phyloP scores from a whole-genome alignment of 2,888 invertebrate genomes.

The Danaus chrysippus region DNA sequence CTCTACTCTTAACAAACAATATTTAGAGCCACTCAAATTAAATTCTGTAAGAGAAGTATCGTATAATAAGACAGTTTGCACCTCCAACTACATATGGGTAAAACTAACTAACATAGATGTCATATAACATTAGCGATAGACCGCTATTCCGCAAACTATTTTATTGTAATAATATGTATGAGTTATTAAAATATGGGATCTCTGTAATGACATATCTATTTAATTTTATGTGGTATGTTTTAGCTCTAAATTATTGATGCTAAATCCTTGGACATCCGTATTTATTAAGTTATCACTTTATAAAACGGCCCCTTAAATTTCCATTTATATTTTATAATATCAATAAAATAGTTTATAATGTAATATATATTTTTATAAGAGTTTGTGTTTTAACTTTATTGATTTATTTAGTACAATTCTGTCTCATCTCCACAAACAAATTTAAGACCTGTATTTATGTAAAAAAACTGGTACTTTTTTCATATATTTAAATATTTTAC shows the following conservation, averaged over 20 bases:
- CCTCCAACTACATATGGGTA: slow-evolving; percentile 14
- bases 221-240: slow-evolving; percentile 20
- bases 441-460: too few relatives aligned
- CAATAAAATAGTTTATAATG: too few relatives aligned
- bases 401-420: too few relatives aligned
- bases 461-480: too few relatives aligned
- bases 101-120: slow-evolving; percentile 23
- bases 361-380: too few relatives aligned
- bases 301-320: too few relatives aligned
- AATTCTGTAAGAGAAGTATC: background rate
- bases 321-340: background rate
- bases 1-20: background rate
- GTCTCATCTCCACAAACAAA: too few relatives aligned
- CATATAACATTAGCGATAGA: slow-evolving; percentile 19
- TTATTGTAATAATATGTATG: slow-evolving; percentile 33
- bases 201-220: slow-evolving; percentile 32
- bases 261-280: slow-evolving; percentile 25
- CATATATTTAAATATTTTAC: too few relatives aligned
- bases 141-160: slow-evolving; percentile 23
- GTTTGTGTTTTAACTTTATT: too few relatives aligned
- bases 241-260: slow-evolving; percentile 22
- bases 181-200: slow-evolving; percentile 27
- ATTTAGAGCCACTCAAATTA: slow-evolving; percentile 2
- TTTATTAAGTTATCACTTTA: slow-evolving; percentile 12
- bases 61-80: slow-evolving; percentile 15